A percentile compares a stretch with the other conserved stretches of the same genome.
Conservation (phyloP, 1,140 invertebrate genomes). For the Caligus rogercresseyi region DNA sequence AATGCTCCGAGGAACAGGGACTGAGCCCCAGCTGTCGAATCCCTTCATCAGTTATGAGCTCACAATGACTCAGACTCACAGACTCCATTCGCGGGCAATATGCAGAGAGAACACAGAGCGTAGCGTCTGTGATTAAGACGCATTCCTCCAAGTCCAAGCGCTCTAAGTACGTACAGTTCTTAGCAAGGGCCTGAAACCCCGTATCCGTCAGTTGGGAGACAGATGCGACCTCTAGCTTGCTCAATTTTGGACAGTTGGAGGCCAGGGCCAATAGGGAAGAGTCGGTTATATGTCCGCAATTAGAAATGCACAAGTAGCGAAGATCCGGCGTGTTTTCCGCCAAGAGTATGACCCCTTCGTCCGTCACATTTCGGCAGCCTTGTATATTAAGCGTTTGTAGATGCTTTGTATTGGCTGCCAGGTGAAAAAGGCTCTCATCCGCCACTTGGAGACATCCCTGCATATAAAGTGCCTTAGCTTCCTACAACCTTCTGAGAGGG, state of each 20-base stretch:
- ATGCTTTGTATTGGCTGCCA: slow-evolving; percentile 67
- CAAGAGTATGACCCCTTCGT: slow-evolving; percentile 60
- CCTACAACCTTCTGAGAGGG: slow-evolving; percentile 63
- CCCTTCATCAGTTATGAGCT: slow-evolving; percentile 93
- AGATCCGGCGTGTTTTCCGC: slow-evolving; percentile 62
- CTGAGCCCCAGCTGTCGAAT: slow-evolving; percentile 80
- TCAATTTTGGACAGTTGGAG: slow-evolving; percentile 62
- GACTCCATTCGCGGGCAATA: slow-evolving; percentile 84
- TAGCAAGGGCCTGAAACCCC: slow-evolving; percentile 52
- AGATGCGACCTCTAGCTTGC: slow-evolving; percentile 80
- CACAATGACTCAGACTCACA: slow-evolving; percentile 90
- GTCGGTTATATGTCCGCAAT: slow-evolving; percentile 81
- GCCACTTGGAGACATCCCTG: slow-evolving; percentile 78
- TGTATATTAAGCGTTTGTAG: slow-evolving; percentile 74
- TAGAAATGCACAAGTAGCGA: slow-evolving; percentile 75
- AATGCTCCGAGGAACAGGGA: slow-evolving; percentile 70
- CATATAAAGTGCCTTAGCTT: slow-evolving; percentile 72
- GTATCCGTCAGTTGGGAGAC: slow-evolving; percentile 88
- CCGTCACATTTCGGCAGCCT: slow-evolving; percentile 61
- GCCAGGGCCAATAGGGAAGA: slow-evolving; percentile 63
- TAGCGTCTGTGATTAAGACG: slow-evolving; percentile 82
- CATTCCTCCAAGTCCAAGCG: slow-evolving; percentile 98
- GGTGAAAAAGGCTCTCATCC: slow-evolving; percentile 60
- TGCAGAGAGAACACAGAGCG: slow-evolving; percentile 73
- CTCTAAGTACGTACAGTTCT: slow-evolving; percentile 79